Base-by-base conservation (phyloP, 2,797 vertebrate genomes). In the Pogoniulus pusillus region DNA sequence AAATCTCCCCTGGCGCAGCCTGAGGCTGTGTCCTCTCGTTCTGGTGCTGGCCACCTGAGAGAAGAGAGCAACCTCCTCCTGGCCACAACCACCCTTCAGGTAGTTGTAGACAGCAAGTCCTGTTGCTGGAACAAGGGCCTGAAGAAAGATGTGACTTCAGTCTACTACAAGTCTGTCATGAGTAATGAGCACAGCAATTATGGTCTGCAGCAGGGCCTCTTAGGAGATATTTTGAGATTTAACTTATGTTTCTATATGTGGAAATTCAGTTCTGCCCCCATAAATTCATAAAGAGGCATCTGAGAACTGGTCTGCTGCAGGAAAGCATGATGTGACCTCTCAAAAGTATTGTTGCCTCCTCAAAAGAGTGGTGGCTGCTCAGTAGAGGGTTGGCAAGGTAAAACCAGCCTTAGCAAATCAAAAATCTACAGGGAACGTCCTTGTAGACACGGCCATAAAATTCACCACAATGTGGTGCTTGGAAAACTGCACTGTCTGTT, bases 321-420 rank as follows among this genome's bases (percentile, higher is more conserved):
- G 27, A 79, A 71, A 59, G 55, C 49, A 26, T 4, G 8, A 58
- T 32, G 55, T n/a, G 35, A 58, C 27, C 68, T 37, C 29, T 90
- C 65, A 92, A 16, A 63, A 30, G 45, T 32, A 68, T 55, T 75
- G 76, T 71, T 85, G 29, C 54, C 43, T 76, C 43, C 45, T 90
- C 2, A 9, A 23, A 78, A 70, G 53, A 57, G 72, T 91, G 54
- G 70, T 32, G 91, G 70, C 58, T 81, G 87, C 90, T 90, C 83
- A 90, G 66, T 66, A 72, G 83, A 93, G 66, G 65, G 60, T 87
- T 59, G 71, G 90, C 92, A 83, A 78, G 89, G 88, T 88, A 92
- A 96, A 96, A 92, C 75, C 66, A 91, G 82, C 66, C 87, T 81
- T 87, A 87, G 80, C 85, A 84, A 95, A 92, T 95, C 78, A 89